Evolutionary conservation across 2,113 vertebrate genomes (phyloP).

Genomic region (Gnathonemus echidnorhynchus): DNA sequence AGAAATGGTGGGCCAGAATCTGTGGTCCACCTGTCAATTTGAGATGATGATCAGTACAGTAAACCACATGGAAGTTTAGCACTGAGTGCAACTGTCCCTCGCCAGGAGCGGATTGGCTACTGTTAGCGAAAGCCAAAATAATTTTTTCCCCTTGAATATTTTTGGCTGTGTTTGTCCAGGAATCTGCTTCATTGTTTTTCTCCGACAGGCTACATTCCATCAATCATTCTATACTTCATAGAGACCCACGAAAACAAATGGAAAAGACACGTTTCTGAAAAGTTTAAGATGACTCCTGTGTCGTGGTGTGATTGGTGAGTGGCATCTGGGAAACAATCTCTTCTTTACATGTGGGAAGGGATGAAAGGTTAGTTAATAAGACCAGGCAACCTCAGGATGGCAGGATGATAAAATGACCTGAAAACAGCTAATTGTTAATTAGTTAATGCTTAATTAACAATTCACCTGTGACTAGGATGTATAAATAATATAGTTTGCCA

Average conservation of each 20-base stretch:
- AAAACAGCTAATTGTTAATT: neutral
- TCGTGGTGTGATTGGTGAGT: neutral
- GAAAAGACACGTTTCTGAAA: neutral
- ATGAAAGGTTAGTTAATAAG: conserved; percentile 30
- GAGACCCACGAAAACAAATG: conserved; percentile 9
- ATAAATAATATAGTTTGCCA: neutral
- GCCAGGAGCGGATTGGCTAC: neutral
- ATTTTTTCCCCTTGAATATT: neutral
- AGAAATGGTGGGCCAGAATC: neutral
- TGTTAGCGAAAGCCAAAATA: neutral
- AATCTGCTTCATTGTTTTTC: neutral
- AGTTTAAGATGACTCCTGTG: neutral
- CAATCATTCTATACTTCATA: neutral
- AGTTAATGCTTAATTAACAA: neutral
- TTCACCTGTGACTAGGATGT: neutral
- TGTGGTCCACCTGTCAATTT: neutral
- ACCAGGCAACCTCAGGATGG: conserved; percentile 30
- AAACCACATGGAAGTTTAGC: neutral
- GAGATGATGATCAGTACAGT: neutral
- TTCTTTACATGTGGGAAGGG: neutral
- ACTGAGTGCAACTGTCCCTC: no score
- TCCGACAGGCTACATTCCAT: neutral
- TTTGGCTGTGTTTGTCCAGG: neutral
- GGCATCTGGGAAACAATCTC: neutral
- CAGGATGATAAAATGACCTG: conserved; percentile 9